Evolutionary conservation across 2,888 invertebrate genomes (phyloP).

Genomic region (Beris chalybata): DNA sequence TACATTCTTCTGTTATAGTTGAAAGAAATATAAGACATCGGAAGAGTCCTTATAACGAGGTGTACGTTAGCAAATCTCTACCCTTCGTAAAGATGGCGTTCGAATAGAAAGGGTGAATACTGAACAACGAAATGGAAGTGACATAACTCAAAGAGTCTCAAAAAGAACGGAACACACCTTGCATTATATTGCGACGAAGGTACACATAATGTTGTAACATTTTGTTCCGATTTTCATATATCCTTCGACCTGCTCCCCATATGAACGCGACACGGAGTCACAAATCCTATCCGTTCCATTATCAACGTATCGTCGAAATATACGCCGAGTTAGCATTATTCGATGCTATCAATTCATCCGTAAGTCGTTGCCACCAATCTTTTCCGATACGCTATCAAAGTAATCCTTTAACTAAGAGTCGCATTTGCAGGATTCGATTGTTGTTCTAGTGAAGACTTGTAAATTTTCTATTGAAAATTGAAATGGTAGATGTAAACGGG

Average conservation of each 20-base stretch:
- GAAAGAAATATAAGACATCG: background rate
- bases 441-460: background rate
- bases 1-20: background rate
- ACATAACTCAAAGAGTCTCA: slow-evolving; percentile 11
- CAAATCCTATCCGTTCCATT: slow-evolving; percentile 27
- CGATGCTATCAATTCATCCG: slow-evolving; percentile 10
- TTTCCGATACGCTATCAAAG: slow-evolving; percentile 8
- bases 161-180: background rate
- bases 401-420: slow-evolving; percentile 20
- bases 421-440: slow-evolving; percentile 15
- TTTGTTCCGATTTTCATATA: slow-evolving; percentile 9
- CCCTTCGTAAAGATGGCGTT: background rate
- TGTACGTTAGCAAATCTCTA: background rate
- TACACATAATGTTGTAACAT: background rate
- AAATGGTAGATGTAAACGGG: too few species aligned
- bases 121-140: background rate
- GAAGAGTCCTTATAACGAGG: slow-evolving; percentile 6
- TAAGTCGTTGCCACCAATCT: slow-evolving; percentile 4
- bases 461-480: too few species aligned
- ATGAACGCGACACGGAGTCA: background rate
- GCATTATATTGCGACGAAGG: background rate
- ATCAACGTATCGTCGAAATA: slow-evolving; percentile 11
- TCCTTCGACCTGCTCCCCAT: background rate
- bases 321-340: slow-evolving; percentile 3
- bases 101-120: background rate